Percentiles rank a stretch among this genome's conserved stretches.
Evolutionary conservation across 2,797 vertebrate species (phyloP).

Genomic region (Orestias chungarensis): DNA sequence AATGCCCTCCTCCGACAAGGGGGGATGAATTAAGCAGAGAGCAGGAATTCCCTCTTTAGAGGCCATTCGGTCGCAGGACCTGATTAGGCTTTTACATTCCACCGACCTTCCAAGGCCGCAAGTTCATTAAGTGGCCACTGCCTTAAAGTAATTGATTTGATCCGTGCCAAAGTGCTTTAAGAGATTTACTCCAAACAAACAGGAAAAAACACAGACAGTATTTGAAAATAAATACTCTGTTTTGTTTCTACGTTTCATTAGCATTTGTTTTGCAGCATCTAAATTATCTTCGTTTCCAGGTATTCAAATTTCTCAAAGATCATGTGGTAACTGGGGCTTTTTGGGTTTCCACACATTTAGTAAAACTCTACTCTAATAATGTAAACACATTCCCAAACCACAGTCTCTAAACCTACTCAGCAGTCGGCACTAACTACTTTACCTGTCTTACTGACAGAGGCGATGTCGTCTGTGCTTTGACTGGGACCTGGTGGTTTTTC

Average conservation of each 20-base stretch:
- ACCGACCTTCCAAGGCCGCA: slow-evolving; percentile 66
- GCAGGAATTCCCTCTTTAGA: slow-evolving; percentile 56
- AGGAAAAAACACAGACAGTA: slow-evolving; percentile 23
- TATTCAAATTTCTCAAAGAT: slow-evolving; percentile 46
- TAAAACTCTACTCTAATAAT: background rate
- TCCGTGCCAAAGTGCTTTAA: slow-evolving; percentile 54
- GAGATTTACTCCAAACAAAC: slow-evolving; percentile 41
- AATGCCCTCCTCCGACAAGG: slow-evolving; percentile 42
- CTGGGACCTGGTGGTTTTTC: slow-evolving; percentile 43
- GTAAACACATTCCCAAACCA: slow-evolving; percentile 16
- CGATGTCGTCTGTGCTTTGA: slow-evolving; percentile 44
- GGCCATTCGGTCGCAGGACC: slow-evolving; percentile 58
- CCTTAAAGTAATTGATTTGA: slow-evolving; percentile 62
- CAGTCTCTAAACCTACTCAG: slow-evolving; percentile 15
- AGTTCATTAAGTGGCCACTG: slow-evolving; percentile 70
- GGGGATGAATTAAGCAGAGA: slow-evolving; percentile 36
- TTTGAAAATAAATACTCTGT: slow-evolving; percentile 1
- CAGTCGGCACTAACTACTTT: slow-evolving; percentile 34
- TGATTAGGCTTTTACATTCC: slow-evolving; percentile 74
- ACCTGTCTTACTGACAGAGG: slow-evolving; percentile 56
- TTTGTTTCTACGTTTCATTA: background rate
- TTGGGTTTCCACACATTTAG: slow-evolving; percentile 1
- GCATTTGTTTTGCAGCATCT: background rate
- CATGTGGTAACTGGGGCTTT: background rate
- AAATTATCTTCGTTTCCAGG: slow-evolving; percentile 18